These are phyloP conservation scores for Smittia sp. DNA, from an alignment of 2,888 invertebrate species.

Conservation along the genomic window DNA sequence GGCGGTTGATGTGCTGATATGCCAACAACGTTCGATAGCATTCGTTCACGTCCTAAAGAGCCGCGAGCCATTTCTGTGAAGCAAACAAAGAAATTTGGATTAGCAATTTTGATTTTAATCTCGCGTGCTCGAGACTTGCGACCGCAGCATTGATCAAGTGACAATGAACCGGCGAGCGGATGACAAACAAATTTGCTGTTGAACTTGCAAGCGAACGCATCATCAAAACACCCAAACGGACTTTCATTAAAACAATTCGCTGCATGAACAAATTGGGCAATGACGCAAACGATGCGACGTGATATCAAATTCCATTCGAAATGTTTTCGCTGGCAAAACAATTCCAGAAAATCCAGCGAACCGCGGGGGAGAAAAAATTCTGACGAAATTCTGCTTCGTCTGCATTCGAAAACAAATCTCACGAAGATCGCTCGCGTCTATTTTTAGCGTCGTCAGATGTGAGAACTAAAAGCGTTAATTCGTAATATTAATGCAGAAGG, in stretches of 20 bases:
- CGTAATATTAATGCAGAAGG: neutral
- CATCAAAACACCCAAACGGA: no score
- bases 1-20: constrained; percentile 46
- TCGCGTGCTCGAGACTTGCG: no score
- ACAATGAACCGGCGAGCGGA: neutral
- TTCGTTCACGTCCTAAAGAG: constrained; percentile 50
- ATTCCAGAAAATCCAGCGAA: no score
- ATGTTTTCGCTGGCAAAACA: no score
- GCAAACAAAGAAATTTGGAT: neutral
- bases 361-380: neutral
- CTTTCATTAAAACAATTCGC: neutral
- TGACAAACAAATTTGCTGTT: neutral
- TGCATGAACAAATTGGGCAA: neutral
- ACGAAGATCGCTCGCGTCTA: neutral
- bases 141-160: no score
- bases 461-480: neutral
- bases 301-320: no score
- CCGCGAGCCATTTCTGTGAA: constrained; percentile 54
- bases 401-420: no score
- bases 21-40: constrained; percentile 50
- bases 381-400: no score
- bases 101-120: neutral
- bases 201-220: neutral
- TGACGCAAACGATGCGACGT: neutral
- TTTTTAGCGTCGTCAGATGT: neutral